Evolutionary conservation across 1,140 invertebrate species (phyloP).

Genomic region (Gryllus bimaculatus): DNA sequence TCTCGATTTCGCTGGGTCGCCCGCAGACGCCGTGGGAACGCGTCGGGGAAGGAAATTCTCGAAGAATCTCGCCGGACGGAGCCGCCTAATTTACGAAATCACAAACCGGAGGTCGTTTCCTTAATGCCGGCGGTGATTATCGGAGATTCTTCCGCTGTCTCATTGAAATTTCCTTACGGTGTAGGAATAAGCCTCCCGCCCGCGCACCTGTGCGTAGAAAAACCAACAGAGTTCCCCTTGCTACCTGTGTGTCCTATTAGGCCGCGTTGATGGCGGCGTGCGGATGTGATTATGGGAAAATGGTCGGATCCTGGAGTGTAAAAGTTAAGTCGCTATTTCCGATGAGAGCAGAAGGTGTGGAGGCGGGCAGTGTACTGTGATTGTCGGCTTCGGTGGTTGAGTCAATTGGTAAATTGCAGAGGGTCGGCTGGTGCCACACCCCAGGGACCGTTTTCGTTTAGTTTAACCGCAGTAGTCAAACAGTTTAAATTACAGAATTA

Average conservation of each 20-base stretch:
- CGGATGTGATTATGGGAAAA: background rate
- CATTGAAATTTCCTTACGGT: background rate
- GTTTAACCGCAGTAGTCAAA: too few species aligned
- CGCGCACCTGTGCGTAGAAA: background rate
- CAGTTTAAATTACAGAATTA: too few species aligned
- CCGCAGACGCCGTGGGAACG: background rate
- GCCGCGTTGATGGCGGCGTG: background rate
- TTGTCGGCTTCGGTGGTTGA: too few species aligned
- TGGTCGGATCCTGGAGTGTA: background rate
- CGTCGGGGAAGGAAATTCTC: background rate
- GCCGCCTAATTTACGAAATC: background rate
- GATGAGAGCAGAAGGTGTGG: background rate
- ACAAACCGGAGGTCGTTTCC: background rate
- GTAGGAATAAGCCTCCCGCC: background rate
- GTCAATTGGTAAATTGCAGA: too few species aligned
- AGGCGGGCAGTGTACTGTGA: too few species aligned
- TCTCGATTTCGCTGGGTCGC: background rate
- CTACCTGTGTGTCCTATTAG: background rate
- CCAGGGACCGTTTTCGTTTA: too few species aligned
- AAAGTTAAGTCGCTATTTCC: background rate
- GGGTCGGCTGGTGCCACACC: too few species aligned
- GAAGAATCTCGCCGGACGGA: background rate
- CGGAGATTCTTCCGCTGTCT: background rate
- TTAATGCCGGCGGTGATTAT: background rate
- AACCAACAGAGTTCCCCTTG: background rate